Evolutionary conservation across 2,797 vertebrate species (phyloP).

Genomic region (Crax fasciolata): DNA sequence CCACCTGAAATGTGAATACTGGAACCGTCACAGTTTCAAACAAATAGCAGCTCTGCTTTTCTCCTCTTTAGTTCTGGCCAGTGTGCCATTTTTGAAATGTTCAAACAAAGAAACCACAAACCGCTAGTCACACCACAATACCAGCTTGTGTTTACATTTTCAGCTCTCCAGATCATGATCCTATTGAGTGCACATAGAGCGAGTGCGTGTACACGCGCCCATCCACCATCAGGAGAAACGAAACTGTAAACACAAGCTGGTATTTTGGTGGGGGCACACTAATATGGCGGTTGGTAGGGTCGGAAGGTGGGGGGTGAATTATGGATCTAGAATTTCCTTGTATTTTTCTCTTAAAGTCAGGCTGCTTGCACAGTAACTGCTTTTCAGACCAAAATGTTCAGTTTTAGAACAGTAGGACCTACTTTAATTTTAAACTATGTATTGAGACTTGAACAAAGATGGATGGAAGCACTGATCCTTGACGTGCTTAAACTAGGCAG

Average conservation of each 20-base stretch:
- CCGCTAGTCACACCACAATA: constrained; percentile 87
- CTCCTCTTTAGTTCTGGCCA: constrained; percentile 84
- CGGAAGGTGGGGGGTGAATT: constrained; percentile 84
- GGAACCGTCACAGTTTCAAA: constrained; percentile 45
- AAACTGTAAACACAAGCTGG: constrained; percentile 89
- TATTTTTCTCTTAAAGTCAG: constrained; percentile 84
- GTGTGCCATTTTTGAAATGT: constrained; percentile 86
- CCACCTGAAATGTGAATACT: constrained; percentile 59
- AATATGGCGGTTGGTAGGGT: constrained; percentile 86
- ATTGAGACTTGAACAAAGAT: constrained; percentile 27
- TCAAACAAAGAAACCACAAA: constrained; percentile 87
- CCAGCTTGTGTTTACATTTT: constrained; percentile 89
- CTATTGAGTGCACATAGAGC: constrained; percentile 87
- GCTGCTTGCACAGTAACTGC: constrained; percentile 80
- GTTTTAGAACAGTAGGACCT: constrained; percentile 74
- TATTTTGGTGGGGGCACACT: constrained; percentile 87
- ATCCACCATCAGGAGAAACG: constrained; percentile 84
- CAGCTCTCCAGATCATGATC: constrained; percentile 88
- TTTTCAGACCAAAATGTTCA: constrained; percentile 76
- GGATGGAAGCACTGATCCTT: not conserved
- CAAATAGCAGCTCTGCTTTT: constrained; percentile 76
- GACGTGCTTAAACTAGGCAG: constrained; percentile 7
- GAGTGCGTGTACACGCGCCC: constrained; percentile 84
- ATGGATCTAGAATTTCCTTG: constrained; percentile 85
- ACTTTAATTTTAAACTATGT: constrained; percentile 49